Base-by-base conservation (phyloP, 2,888 invertebrate genomes). In the Habrosyne pyritoides region DNA sequence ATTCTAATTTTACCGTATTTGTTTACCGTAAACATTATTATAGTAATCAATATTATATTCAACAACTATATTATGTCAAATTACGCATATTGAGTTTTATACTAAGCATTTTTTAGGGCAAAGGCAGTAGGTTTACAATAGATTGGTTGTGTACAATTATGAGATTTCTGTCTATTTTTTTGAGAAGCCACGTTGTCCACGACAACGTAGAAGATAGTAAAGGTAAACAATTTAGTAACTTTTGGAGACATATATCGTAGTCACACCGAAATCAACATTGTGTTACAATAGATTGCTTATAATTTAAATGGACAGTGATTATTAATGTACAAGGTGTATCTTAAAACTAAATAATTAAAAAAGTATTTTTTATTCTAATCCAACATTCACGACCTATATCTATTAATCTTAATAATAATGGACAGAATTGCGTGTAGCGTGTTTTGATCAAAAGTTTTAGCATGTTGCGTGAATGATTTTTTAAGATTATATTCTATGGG, bases 371-470 rank as follows among this genome's bases (percentile, higher is more conserved):
- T 67, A 67, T 60, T 76, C 75, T 81, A 83, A 66, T 67, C 63
- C 72, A 83, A 86, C 77, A 76, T 84, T 78, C 74, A 82, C 76
- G 72, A 79, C 80, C 82, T 86, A 84, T 68, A 63, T 53, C 59
- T 68, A 71, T 64, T 50, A 66, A 67, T 67, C 89, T 89, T 90
- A 89, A 60, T 66, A 77, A 78, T 89, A 92, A 88, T 92, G 91
- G 91, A 92, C 91, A 92, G 91, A 90, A 85, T 92, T 90, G 91
- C 91, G 81, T 88, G 86, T 89, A 85, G 91, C 89, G 88, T 90
- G 86, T 83, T 67, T 71, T 74, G 75, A 76, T 79, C 69, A 71
- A 77, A 65, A 67, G 60, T 61, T 70, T 67, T 69, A 73, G 78
- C 77, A 79, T 77, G 79, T 70, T 68, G 82, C 79, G 82, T 77